A percentile compares a stretch with the other conserved stretches of the same genome.
Conservation (phyloP, 2,888 invertebrate genomes). For the Drosophila buzzatii region DNA sequence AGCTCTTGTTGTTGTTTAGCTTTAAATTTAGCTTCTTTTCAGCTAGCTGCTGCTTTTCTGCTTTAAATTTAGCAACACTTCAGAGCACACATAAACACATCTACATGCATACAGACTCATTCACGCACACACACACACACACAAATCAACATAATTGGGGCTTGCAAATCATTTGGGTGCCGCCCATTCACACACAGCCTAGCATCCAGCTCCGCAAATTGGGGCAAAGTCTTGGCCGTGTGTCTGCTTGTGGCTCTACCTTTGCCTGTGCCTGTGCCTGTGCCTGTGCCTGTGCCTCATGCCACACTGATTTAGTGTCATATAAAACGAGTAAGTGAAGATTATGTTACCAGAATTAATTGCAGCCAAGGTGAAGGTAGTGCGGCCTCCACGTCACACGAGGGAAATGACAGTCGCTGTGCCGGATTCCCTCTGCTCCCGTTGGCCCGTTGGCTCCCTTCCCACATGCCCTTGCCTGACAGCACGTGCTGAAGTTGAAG, state of each 20-base stretch:
- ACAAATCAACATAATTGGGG: conserved; percentile 57
- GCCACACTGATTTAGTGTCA: conserved; percentile 78
- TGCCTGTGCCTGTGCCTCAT: conserved; percentile 19
- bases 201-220: conserved; percentile 19
- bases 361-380: conserved; percentile 78
- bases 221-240: conserved; percentile 15
- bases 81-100: background rate
- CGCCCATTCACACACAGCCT: conserved; percentile 48
- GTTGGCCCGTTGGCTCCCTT: background rate
- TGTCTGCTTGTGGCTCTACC: background rate
- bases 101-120: background rate
- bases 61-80: background rate
- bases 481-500: conserved; percentile 74
- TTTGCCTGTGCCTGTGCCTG: background rate
- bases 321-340: conserved; percentile 81
- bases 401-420: conserved; percentile 16
- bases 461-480: conserved; percentile 34
- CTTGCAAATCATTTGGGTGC: conserved; percentile 44
- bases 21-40: conserved; percentile 6
- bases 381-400: conserved; percentile 30
- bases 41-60: background rate
- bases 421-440: background rate
- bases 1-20: background rate
- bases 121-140: background rate
- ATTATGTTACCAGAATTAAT: conserved; percentile 82